Percentiles rank a stretch among this genome's conserved stretches.
Evolutionary conservation across 2,113 vertebrate species (phyloP).

Genomic region (Barbus barbus): DNA sequence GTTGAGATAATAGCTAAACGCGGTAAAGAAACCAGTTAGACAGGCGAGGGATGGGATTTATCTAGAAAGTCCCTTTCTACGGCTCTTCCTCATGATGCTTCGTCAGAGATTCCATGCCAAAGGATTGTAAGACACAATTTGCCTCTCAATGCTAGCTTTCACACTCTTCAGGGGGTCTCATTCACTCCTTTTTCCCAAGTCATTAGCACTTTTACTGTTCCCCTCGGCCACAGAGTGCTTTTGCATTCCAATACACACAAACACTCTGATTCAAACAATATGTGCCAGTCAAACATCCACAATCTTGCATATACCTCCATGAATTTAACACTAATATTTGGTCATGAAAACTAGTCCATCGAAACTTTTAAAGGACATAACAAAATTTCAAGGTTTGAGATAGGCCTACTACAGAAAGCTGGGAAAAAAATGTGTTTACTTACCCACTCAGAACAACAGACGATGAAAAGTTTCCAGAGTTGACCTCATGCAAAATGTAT

Average conservation of each 20-base stretch:
- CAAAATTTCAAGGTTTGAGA: background rate
- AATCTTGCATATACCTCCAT: background rate
- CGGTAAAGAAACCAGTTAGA: no score
- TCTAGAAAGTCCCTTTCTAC: background rate
- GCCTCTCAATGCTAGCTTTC: conserved; percentile 48
- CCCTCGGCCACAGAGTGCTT: background rate
- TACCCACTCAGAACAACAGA: background rate
- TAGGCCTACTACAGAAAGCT: background rate
- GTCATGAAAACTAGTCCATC: no score
- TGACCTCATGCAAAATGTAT: background rate
- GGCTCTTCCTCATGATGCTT: no score
- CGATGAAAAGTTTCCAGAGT: background rate
- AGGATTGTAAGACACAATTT: conserved; percentile 29
- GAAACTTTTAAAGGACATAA: no score
- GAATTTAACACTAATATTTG: background rate
- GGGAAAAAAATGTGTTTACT: no score
- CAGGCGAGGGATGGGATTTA: conserved; percentile 37
- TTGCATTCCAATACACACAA: conserved; percentile 23
- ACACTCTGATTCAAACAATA: background rate
- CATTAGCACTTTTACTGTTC: conserved; percentile 4
- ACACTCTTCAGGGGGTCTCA: conserved; percentile 39
- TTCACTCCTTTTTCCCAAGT: conserved; percentile 35
- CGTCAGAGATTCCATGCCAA: conserved; percentile 37
- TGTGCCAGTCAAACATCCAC: background rate
- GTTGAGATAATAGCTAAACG: background rate